Evolutionary conservation across 1,140 invertebrate genomes (phyloP), one percentile per base, ranked within the genome.

Genomic region (Probaryconus sp.): DNA sequence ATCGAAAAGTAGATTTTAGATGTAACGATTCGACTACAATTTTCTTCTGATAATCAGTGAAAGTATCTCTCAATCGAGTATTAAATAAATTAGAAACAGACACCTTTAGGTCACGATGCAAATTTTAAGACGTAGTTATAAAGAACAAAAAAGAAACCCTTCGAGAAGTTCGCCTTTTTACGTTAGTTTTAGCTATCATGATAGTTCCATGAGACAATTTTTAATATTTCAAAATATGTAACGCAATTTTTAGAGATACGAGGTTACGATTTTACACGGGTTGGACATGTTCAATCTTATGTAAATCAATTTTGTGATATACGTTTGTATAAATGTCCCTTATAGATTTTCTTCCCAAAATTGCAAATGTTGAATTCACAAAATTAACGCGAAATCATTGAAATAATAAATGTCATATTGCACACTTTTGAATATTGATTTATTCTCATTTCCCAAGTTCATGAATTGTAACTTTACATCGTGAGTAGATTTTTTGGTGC

Each of bases 51-150:
- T 77, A 61, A 74, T 77, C 71, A 70, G 67, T 75, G 77, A 79
- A 79, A 79, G 77, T 79, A 79, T 69, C 37, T n/a, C n/a, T 69
- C 71, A 76, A 68, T 67, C 51, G 61, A 77, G 35, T 67, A 47
- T 55, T 76, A 76, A 64, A 43, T 21, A 33, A 56, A 45, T 76
- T 48, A 58, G 35, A 56, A 28, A 58, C 30, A 48, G 11, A 72
- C 68, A 63, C 37, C 48, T 76, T 43, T 76, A 76, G 61, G 14
- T 76, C 47, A 65, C 42, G 21, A 24, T 9, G 56, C 67, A 63
- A 71, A 67, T 38, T 72, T 69, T 18, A 63, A 76, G 48, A 43
- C 51, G 63, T 76, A 71, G 63, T 63, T 61, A 24, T 43, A 67
- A n/a, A n/a, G n/a, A n/a, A n/a, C n/a, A n/a, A n/a, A n/a, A n/a